phyloP scores from a whole-genome alignment of 2,888 invertebrate genomes.

The Thereva nobilitata region DNA sequence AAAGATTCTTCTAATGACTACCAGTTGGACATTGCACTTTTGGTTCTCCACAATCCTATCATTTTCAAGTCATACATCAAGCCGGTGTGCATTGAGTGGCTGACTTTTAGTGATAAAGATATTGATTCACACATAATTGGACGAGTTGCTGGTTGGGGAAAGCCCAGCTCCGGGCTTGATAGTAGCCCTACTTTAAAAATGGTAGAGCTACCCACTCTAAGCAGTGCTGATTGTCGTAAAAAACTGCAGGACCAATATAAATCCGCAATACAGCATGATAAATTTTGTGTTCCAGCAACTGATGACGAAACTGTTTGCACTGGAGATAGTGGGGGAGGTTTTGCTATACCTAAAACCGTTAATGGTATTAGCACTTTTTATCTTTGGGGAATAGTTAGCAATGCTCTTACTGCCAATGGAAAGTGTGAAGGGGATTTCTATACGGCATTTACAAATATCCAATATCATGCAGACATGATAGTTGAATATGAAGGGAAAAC shows the following conservation, averaged over 20 bases:
- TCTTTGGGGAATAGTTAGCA: constrained; percentile 49
- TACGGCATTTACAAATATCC: constrained; percentile 43
- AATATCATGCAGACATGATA: constrained; percentile 35
- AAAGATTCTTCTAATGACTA: constrained; percentile 45
- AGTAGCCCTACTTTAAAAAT: constrained; percentile 41
- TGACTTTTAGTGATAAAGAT: constrained; percentile 35
- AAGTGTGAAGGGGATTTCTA: constrained; percentile 29
- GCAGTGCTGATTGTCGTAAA: constrained; percentile 43
- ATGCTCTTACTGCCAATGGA: constrained; percentile 30
- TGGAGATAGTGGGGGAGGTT: constrained; percentile 51
- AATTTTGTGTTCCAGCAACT: constrained; percentile 50
- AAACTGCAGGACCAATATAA: constrained; percentile 35
- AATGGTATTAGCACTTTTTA: constrained; percentile 38
- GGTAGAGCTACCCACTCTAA: constrained; percentile 42
- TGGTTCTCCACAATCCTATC: constrained; percentile 49
- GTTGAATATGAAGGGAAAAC: not conserved
- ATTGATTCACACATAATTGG: constrained; percentile 35
- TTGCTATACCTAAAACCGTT: constrained; percentile 39
- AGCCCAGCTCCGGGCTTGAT: constrained; percentile 26
- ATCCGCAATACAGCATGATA: constrained; percentile 48
- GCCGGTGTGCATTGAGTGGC: constrained; percentile 53
- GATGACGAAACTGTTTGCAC: constrained; percentile 44
- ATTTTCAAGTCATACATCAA: constrained; percentile 49
- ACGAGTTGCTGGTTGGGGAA: constrained; percentile 46
- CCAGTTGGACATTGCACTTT: constrained; percentile 51